Base-by-base conservation (phyloP, 2,888 invertebrate species). In the Amiota minor region DNA sequence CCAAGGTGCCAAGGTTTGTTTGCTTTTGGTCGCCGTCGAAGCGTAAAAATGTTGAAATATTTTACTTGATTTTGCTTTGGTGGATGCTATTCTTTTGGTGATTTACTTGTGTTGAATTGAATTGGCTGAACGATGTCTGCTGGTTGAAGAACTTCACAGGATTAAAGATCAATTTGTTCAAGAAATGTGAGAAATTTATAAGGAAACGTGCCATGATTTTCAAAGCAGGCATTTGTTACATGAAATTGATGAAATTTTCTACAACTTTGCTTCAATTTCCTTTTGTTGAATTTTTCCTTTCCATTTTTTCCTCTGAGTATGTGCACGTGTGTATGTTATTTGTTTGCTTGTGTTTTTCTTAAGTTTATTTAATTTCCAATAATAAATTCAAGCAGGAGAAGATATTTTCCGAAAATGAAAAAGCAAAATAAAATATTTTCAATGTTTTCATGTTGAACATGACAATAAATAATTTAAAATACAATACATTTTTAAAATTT, bases 181-280 rank as follows among this genome's bases (percentile, higher is more conserved):
- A 71, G 73, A 74, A 80, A 86, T 81, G 81, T 77, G 78, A 69
- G 70, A 71, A 78, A 83, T 83, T 85, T 86, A 83, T 85, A 73
- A 77, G 64, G 76, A 73, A 76, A 82, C 83, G 86, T 83, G 83
- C 85, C 62, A 70, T 67, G 81, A 73, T 76, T 80, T 73, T 74
- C 76, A 77, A 78, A 59, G 50, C 67, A 68, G 65, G 6, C 35
- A 35, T 35, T 35, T 8, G 35, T 35, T 35, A 4, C 35, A 35
- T 35, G 35, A 35, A 35, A 35, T 35, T 35, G 35, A 35, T 35
- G 35, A 35, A 35, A 35, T 35, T 35, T 35, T 35, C 35, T 35
- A 35, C 35, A 35, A 4, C 35, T 35, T 35, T 35, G 35, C 35
- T 35, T 35, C 35, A 35, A 35, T 35, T 35, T 35, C 35, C 35